phyloP scores from a whole-genome alignment of 2,797 vertebrate genomes.

The Phalanger gymnotis region DNA sequence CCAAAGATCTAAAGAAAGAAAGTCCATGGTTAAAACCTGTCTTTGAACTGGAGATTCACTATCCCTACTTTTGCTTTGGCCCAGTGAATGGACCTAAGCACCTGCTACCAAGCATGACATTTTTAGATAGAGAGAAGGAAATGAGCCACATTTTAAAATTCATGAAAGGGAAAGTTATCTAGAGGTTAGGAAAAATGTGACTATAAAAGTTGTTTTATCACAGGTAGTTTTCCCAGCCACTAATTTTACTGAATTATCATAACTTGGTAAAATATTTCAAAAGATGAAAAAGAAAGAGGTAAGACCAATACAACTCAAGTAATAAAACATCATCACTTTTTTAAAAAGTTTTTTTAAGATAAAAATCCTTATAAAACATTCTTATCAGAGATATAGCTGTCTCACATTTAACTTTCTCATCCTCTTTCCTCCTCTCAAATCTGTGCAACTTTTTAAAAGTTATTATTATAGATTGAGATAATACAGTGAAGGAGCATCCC shows the following conservation, averaged over 20 bases:
- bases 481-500: background rate
- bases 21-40: background rate
- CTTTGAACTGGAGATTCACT: background rate
- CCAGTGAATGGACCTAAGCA: background rate
- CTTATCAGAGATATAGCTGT: background rate
- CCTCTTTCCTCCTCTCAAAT: background rate
- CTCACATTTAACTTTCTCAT: background rate
- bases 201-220: constrained; percentile 6
- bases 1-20: background rate
- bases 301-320: background rate
- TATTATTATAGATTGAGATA: background rate
- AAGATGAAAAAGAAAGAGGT: constrained; percentile 6
- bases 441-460: background rate
- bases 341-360: background rate
- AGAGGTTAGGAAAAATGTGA: constrained; percentile 1
- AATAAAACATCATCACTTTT: background rate
- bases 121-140: constrained; percentile 1
- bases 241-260: constrained; percentile 21
- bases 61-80: background rate
- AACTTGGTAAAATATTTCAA: background rate
- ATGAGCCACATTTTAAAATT: constrained; percentile 19
- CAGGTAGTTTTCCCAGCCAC: constrained; percentile 11
- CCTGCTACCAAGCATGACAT: constrained; percentile 14
- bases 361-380: background rate
- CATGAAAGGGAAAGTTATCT: constrained; percentile 38